phyloP scores from a whole-genome alignment of 2,113 vertebrate species.

The Lutjanus erythropterus region DNA sequence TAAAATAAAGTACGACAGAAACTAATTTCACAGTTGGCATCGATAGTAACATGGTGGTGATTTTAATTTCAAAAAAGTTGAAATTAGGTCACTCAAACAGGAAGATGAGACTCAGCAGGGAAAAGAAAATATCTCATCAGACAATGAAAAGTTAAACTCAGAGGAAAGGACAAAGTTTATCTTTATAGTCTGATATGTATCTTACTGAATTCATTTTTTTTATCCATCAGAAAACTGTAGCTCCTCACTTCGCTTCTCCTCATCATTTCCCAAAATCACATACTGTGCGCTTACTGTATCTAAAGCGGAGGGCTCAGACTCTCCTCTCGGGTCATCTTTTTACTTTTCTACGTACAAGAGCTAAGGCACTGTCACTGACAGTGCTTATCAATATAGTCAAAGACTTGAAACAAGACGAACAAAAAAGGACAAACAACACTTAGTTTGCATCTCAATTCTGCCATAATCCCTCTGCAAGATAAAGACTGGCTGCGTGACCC shows the following conservation, averaged over 20 bases:
- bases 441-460: conserved; percentile 44
- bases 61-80: neutral
- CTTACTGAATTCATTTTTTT: conserved; percentile 38
- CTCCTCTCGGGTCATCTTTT: conserved; percentile 71
- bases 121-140: neutral
- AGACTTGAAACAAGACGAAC: conserved; percentile 42
- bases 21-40: conserved; percentile 11
- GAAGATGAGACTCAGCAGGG: conserved; percentile 19
- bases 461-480: conserved; percentile 32
- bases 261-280: conserved; percentile 54
- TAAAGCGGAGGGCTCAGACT: conserved; percentile 64
- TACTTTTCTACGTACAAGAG: conserved; percentile 75
- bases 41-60: neutral
- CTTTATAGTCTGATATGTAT: conserved; percentile 17
- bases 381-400: conserved; percentile 55
- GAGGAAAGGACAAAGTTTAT: conserved; percentile 3
- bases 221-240: conserved; percentile 46
- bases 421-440: neutral
- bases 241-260: conserved; percentile 43
- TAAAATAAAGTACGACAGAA: too few species aligned
- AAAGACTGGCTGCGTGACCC: conserved; percentile 39
- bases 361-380: conserved; percentile 59
- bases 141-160: conserved; percentile 12
- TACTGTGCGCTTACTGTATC: conserved; percentile 73
- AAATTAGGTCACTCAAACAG: conserved; percentile 14